Evolutionary conservation across 2,888 invertebrate genomes (phyloP), one percentile per base, ranked within the genome.

Genomic region (Ophioninae sp.): DNA sequence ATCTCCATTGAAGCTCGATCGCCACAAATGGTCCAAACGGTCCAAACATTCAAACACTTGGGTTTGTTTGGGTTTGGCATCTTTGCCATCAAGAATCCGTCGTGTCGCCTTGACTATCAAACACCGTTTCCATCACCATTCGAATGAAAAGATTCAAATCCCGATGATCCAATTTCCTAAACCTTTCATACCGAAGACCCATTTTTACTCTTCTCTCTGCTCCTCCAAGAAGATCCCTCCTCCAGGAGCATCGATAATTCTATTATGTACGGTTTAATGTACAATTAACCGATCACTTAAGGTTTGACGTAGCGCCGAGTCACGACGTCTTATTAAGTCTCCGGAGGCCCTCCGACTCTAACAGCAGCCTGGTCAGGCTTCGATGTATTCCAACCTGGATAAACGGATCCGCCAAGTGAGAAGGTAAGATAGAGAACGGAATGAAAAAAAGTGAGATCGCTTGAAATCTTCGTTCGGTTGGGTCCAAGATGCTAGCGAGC

Each of bases 261-360:
- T 90, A 92, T 93, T 92, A 92, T 91, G 90, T 89, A 92, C 90
- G 91, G 91, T 91, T 92, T 92, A 91, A 92, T 92, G 91, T 91
- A 92, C 92, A 92, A 93, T 92, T 92, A 93, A 92, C 91, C 89
- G 92, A 92, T 92, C 92, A 92, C 91, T 92, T 92, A 92, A 89
- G 90, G 86, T 82, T 89, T 92, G 92, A 93, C 91, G 89, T 91
- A 90, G 88, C 90, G 92, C 90, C 89, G 90, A 92, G 91, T 92
- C 92, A 93, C 91, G 92, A 92, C 90, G 92, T 92, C 92, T 92
- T 92, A 92, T 92, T 92, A 92, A 92, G 91, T 86, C 89, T 90
- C 89, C 87, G 39, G 67, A 61, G 39, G 41, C 67, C 59, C 51
- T 58, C 37, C 30, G 41, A 63, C 69, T n/a, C 58, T 85, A 85